A percentile compares a stretch with the other conserved stretches of the same genome.
phyloP scores from a whole-genome alignment of 2,797 vertebrate genomes.

The Mormyrus proboscirostris region DNA sequence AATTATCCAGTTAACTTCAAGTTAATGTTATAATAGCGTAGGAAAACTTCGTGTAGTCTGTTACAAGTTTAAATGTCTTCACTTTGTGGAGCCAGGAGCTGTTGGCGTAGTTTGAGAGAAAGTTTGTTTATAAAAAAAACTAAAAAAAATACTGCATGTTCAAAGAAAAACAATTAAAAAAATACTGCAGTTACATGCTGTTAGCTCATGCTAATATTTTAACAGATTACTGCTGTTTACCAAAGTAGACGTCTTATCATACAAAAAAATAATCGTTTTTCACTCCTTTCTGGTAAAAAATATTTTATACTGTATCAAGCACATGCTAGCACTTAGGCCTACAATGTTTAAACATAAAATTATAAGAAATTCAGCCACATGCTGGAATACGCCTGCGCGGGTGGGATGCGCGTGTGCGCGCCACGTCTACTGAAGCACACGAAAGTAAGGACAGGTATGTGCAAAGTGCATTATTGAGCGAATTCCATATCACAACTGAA shows the following conservation, averaged over 20 bases:
- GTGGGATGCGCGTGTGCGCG: not conserved
- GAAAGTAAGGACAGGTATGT: not conserved
- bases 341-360: not conserved
- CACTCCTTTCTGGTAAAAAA: not conserved
- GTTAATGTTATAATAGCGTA: conserved; percentile 4
- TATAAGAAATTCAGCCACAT: not conserved
- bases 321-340: not conserved
- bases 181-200: not conserved
- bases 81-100: not conserved
- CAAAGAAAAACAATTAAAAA: not conserved
- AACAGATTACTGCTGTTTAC: not conserved
- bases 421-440: not conserved
- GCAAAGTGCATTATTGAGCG: not conserved
- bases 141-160: not conserved
- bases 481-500: not conserved
- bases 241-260: not conserved
- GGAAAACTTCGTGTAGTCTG: not conserved
- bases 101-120: not conserved
- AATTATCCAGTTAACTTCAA: not conserved
- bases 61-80: not conserved
- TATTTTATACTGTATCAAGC: not conserved
- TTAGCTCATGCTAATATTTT: not conserved
- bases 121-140: not conserved
- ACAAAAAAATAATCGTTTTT: not conserved
- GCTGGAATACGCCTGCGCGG: not conserved